Percentiles rank a stretch among this genome's conserved stretches.
Conservation (phyloP, 1,140 invertebrate species). For the Euschistus heros region DNA sequence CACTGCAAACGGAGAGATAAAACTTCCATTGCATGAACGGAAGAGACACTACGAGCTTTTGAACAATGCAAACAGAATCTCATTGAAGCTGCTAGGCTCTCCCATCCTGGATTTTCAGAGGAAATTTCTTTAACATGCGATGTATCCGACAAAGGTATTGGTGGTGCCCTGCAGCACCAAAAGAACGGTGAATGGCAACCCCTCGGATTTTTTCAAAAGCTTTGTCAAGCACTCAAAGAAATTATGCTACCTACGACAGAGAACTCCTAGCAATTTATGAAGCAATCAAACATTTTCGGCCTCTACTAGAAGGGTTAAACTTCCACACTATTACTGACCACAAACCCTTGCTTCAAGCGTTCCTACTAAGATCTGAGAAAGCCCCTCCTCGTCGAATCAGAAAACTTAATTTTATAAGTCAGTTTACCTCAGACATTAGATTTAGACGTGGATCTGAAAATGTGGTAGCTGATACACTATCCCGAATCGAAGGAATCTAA, state of each 20-base stretch:
- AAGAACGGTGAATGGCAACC: slow-evolving; percentile 29
- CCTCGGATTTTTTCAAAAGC: no score
- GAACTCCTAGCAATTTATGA: no score
- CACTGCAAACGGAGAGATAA: no score
- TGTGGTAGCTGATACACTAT: slow-evolving; percentile 32
- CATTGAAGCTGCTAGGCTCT: no score
- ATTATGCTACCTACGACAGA: no score
- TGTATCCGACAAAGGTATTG: slow-evolving; percentile 8
- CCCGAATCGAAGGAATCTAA: slow-evolving; percentile 28
- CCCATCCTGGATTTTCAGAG: no score
- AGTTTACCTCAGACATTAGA: slow-evolving; percentile 21
- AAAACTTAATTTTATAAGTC: slow-evolving; percentile 2
- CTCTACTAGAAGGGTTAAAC: slow-evolving; percentile 35
- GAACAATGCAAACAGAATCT: no score
- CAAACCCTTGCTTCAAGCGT: slow-evolving; percentile 34
- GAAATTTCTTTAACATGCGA: no score
- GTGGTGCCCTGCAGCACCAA: slow-evolving; percentile 19
- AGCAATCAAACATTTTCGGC: no score
- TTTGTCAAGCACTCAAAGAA: no score
- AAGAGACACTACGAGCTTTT: no score
- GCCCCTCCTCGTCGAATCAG: neutral
- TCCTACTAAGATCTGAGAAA: slow-evolving; percentile 30
- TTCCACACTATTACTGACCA: slow-evolving; percentile 37
- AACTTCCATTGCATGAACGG: no score
- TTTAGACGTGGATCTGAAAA: slow-evolving; percentile 30